phyloP scores from a whole-genome alignment of 2,888 invertebrate species.

The Andrena minutula region DNA sequence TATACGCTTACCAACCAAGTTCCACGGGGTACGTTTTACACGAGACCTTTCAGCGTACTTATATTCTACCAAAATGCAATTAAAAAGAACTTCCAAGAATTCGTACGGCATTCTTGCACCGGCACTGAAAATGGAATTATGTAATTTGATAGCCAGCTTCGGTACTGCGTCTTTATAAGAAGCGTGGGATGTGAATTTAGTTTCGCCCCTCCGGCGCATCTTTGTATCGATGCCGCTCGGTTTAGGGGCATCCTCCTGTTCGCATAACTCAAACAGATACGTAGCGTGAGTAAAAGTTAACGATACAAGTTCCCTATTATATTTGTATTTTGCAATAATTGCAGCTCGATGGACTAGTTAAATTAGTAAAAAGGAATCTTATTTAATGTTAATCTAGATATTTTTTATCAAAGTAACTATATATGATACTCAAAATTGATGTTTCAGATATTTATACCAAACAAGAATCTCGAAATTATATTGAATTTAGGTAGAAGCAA shows the following conservation, averaged over 20 bases:
- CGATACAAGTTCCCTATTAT: constrained; percentile 79
- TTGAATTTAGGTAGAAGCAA: constrained; percentile 84
- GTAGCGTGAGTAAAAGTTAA: constrained; percentile 64
- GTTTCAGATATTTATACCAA: constrained; percentile 74
- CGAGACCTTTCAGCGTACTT: constrained; percentile 77
- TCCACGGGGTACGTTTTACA: constrained; percentile 56
- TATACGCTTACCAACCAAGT: constrained; percentile 46
- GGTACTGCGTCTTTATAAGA: constrained; percentile 36
- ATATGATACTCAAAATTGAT: constrained; percentile 76
- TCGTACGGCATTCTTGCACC: constrained; percentile 36
- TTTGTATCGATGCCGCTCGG: constrained; percentile 62
- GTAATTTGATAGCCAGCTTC: constrained; percentile 34
- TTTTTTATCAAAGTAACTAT: constrained; percentile 61
- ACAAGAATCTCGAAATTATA: constrained; percentile 79
- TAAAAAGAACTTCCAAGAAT: constrained; percentile 57
- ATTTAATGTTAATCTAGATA: constrained; percentile 67
- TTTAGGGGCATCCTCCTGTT: constrained; percentile 63
- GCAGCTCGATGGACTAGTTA: constrained; percentile 74
- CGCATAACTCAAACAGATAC: constrained; percentile 65
- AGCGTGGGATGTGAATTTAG: constrained; percentile 43
- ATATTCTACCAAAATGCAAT: constrained; percentile 78
- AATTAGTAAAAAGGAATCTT: constrained; percentile 74
- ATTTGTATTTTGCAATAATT: constrained; percentile 72
- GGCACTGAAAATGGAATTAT: constrained; percentile 47
- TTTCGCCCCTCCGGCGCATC: constrained; percentile 33